These are phyloP conservation scores for Perca flavescens DNA, from an alignment of 2,113 vertebrate species.

Conservation along the genomic window DNA sequence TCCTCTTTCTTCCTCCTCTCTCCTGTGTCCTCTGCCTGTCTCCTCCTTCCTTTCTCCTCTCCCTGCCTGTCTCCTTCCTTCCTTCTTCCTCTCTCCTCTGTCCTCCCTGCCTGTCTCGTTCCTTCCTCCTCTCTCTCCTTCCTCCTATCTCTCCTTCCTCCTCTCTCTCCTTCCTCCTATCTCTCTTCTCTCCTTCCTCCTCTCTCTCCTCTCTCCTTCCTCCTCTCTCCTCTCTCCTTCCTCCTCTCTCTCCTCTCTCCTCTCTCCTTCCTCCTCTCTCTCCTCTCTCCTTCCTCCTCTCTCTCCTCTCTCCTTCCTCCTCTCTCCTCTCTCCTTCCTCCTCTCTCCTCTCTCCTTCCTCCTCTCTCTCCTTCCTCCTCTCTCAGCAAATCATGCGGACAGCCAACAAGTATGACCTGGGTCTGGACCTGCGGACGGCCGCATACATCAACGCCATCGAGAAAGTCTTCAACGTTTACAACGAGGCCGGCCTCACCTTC, in stretches of 20 bases:
- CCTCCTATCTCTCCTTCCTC: too few relatives aligned
- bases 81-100: too few relatives aligned
- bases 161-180: not conserved
- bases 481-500: conserved; percentile 94
- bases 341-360: too few relatives aligned
- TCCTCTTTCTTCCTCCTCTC: too few relatives aligned
- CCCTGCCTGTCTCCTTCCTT: too few relatives aligned
- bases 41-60: too few relatives aligned
- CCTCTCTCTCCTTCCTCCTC: too few relatives aligned
- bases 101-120: too few relatives aligned
- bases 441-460: conserved; percentile 98
- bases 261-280: not conserved
- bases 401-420: conserved; percentile 94
- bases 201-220: not conserved
- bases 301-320: not conserved
- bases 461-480: conserved; percentile 98
- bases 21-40: too few relatives aligned
- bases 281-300: too few relatives aligned
- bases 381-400: conserved; percentile 97
- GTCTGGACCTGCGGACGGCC: conserved; percentile 95
- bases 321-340: too few relatives aligned
- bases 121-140: not conserved
- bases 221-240: not conserved
- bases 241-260: not conserved
- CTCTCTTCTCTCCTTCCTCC: not conserved